Evolutionary conservation across 2,113 vertebrate species (phyloP).

Genomic region (Plectropomus leopardus): DNA sequence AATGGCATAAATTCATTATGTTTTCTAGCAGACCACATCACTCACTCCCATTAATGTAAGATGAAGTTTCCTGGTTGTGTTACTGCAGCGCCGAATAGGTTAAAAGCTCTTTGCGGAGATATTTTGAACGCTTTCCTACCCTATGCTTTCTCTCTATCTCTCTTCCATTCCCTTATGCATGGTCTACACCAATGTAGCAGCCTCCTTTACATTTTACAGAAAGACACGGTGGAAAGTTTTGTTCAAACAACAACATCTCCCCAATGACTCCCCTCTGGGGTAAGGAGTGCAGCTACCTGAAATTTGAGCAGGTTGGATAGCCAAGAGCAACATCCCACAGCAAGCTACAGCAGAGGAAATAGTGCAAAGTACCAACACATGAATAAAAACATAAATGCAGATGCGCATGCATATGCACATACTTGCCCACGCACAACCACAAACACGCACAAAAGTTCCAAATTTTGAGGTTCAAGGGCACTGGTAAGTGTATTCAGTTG

Average conservation of each 20-base stretch:
- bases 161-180: conserved; percentile 7
- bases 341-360: conserved; percentile 24
- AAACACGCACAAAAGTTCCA: neutral
- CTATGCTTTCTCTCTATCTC: conserved; percentile 15
- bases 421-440: conserved; percentile 8
- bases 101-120: conserved; percentile 60
- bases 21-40: neutral
- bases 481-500: neutral
- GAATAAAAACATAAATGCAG: conserved; percentile 67
- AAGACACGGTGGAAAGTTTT: conserved; percentile 68
- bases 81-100: conserved; percentile 32
- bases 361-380: conserved; percentile 21
- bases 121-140: conserved; percentile 55
- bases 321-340: conserved; percentile 47
- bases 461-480: conserved; percentile 16
- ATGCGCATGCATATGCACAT: conserved; percentile 8
- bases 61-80: no score
- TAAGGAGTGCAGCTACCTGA: conserved; percentile 56
- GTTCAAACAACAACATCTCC: conserved; percentile 59
- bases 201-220: conserved; percentile 52
- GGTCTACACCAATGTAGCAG: conserved; percentile 25
- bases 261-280: conserved; percentile 47
- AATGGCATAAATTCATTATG: conserved; percentile 27
- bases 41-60: no score
- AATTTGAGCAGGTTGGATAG: conserved; percentile 52